Percentiles rank a stretch among this genome's conserved stretches.
Conservation (phyloP, 2,888 invertebrate genomes). For the Megalurothrips usitatus region DNA sequence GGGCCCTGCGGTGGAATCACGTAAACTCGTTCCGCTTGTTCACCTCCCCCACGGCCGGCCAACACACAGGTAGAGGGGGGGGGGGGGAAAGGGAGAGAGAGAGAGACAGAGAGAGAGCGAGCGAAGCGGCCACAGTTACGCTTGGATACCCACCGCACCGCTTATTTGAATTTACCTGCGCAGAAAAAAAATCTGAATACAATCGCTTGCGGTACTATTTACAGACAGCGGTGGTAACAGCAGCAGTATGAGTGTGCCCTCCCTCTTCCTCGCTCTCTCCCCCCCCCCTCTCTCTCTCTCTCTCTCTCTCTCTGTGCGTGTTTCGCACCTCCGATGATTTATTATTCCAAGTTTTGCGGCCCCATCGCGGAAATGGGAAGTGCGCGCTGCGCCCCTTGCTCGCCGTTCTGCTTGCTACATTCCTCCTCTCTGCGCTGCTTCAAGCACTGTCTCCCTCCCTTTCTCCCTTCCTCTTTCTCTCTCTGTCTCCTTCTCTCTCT, state of each 20-base stretch:
- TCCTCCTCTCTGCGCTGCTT: neutral
- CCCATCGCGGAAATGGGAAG: neutral
- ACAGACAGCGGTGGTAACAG: too few species aligned
- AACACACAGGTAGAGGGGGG: too few species aligned
- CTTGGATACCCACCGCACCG: too few species aligned
- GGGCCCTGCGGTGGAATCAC: neutral
- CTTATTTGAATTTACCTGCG: too few species aligned
- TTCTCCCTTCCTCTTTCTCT: conserved; percentile 34
- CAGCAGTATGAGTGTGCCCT: too few species aligned
- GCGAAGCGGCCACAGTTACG: too few species aligned
- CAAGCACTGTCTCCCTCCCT: conserved; percentile 1
- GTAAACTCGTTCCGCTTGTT: neutral
- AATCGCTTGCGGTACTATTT: too few species aligned
- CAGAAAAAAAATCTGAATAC: too few species aligned
- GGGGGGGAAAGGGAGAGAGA: too few species aligned
- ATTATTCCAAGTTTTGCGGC: neutral
- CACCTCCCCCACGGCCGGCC: neutral
- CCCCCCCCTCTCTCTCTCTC: too few species aligned
- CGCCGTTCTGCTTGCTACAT: neutral
- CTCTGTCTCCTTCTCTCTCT: neutral
- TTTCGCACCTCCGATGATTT: conserved; percentile 3
- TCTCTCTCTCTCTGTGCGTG: neutral
- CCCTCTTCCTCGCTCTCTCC: too few species aligned
- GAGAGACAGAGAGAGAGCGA: too few species aligned
- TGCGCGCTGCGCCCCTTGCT: neutral